Percentiles rank a stretch among this genome's conserved stretches.
phyloP scores from a whole-genome alignment of 2,113 vertebrate species.

The Podarcis cretensis region DNA sequence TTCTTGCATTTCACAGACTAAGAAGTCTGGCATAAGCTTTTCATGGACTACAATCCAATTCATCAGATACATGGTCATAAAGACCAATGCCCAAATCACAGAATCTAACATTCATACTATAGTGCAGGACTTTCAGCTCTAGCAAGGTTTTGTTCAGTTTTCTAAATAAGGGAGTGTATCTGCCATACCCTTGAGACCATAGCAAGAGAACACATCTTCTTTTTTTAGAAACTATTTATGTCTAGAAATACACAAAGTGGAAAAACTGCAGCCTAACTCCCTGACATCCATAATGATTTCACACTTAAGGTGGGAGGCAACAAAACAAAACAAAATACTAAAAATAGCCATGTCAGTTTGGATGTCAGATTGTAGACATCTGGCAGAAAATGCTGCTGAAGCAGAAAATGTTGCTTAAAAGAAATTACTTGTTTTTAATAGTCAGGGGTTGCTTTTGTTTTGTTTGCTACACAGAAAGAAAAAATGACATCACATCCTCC shows the following conservation, averaged over 20 bases:
- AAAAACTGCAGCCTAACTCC: fast-evolving
- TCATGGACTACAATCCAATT: too few species aligned
- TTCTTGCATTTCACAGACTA: too few species aligned
- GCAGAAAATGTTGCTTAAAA: too few species aligned
- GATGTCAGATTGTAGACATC: neutral
- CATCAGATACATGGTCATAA: too few species aligned
- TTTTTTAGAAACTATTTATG: too few species aligned
- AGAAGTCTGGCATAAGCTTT: too few species aligned
- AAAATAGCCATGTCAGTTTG: neutral
- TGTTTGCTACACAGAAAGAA: conserved; percentile 84
- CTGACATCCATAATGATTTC: neutral
- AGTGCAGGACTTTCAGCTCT: neutral
- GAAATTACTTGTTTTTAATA: neutral
- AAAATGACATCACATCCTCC: conserved; percentile 93
- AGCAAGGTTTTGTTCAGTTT: neutral
- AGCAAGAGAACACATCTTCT: too few species aligned
- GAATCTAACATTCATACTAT: neutral
- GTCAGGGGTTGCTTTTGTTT: conserved; percentile 27
- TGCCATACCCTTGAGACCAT: neutral
- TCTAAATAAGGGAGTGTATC: neutral
- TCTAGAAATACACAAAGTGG: fast-evolving
- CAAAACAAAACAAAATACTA: neutral
- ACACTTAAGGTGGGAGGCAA: fast-evolving
- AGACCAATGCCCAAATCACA: neutral
- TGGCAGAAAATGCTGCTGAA: neutral